These are phyloP conservation scores for Eustalomyia histrio DNA, from an alignment of 2,888 invertebrate species.

Conservation along the genomic window DNA sequence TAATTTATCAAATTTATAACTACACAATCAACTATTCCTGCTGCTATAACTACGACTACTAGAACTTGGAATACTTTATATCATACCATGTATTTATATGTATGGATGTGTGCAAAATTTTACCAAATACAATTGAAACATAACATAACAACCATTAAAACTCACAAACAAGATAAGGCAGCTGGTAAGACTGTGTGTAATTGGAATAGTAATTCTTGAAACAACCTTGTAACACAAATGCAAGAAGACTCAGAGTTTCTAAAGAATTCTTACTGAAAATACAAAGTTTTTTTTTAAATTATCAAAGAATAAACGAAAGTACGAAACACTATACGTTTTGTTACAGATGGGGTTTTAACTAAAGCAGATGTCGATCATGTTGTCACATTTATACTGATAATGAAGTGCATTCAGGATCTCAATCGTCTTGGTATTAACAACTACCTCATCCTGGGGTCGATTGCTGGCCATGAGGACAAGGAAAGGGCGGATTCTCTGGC, in stretches of 20 bases:
- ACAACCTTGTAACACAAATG: slow-evolving; percentile 27
- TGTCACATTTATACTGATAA: no score
- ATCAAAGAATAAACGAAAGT: no score
- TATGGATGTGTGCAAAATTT: background rate
- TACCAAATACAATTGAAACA: background rate
- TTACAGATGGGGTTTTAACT: no score
- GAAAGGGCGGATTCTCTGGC: no score
- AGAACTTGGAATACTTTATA: background rate
- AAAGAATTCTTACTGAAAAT: background rate
- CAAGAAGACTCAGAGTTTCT: background rate
- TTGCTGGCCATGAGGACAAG: no score
- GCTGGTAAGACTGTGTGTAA: slow-evolving; percentile 43
- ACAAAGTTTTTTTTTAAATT: no score
- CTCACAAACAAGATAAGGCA: slow-evolving; percentile 29
- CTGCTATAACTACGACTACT: slow-evolving; percentile 22
- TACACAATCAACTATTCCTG: slow-evolving; percentile 16
- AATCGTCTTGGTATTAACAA: no score
- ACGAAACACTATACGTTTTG: no score
- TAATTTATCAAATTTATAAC: slow-evolving; percentile 30
- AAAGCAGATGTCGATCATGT: no score
- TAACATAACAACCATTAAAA: slow-evolving; percentile 24
- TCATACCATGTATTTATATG: background rate
- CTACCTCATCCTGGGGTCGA: no score
- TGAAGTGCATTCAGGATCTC: no score
- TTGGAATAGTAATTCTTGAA: slow-evolving; percentile 44